Evolutionary conservation across 2,113 vertebrate species (phyloP).

Genomic region (Pangasianodon hypophthalmus): DNA sequence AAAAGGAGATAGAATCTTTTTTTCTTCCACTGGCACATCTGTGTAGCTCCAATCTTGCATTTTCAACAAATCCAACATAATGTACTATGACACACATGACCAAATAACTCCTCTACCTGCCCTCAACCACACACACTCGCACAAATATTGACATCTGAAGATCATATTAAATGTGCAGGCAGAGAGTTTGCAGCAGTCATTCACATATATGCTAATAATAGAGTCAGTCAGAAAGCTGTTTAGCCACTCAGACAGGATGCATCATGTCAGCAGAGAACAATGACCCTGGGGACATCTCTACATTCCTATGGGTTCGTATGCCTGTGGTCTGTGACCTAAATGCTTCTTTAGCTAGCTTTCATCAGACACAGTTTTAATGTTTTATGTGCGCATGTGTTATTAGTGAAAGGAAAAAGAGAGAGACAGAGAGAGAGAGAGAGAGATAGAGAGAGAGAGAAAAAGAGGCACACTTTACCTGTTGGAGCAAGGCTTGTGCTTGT

Average conservation of each 20-base stretch:
- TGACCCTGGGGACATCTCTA: slow-evolving; percentile 41
- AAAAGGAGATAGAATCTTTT: slow-evolving; percentile 83
- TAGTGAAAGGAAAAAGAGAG: neutral
- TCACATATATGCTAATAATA: slow-evolving; percentile 38
- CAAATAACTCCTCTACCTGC: neutral
- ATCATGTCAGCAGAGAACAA: slow-evolving; percentile 34
- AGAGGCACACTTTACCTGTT: slow-evolving; percentile 83
- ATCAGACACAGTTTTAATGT: slow-evolving; percentile 7
- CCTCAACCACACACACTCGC: neutral
- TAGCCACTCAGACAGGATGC: slow-evolving; percentile 38
- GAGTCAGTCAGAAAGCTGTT: slow-evolving; percentile 32
- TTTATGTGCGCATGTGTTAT: slow-evolving; percentile 20
- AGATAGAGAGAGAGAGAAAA: neutral
- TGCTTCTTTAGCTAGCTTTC: neutral
- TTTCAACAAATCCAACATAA: slow-evolving; percentile 30
- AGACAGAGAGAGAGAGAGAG: neutral
- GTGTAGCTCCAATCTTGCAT: slow-evolving; percentile 11
- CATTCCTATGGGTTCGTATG: slow-evolving; percentile 47
- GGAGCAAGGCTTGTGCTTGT: slow-evolving; percentile 97
- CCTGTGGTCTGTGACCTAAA: neutral
- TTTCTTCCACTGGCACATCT: neutral
- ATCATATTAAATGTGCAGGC: neutral
- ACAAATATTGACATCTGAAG: neutral
- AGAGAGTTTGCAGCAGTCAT: slow-evolving; percentile 24
- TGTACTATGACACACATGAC: neutral